A percentile compares a stretch with the other conserved stretches of the same genome.
These are phyloP conservation scores for Phocoena phocoena DNA, from an alignment of 2,113 vertebrate species.

Conservation along the genomic window DNA sequence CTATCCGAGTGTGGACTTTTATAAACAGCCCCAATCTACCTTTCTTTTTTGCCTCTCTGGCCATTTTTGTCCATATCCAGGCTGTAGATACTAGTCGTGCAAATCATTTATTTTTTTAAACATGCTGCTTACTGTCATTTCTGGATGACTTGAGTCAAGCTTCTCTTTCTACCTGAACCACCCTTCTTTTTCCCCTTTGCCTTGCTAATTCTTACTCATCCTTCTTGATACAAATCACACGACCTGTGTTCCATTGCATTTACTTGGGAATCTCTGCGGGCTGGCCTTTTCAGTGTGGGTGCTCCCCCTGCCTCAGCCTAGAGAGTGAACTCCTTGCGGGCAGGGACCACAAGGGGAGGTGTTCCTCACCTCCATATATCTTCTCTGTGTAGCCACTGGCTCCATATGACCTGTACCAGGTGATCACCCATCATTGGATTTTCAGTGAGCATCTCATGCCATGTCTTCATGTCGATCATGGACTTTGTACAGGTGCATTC, in stretches of 20 bases:
- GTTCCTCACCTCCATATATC: fast-evolving
- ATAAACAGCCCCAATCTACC: background rate
- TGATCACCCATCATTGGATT: background rate
- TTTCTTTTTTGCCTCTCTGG: background rate
- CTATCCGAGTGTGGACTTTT: background rate
- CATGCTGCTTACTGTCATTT: background rate
- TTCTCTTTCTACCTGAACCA: background rate
- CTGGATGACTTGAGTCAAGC: background rate
- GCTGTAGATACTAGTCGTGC: background rate
- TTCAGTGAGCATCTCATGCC: background rate
- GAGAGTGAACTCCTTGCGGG: background rate
- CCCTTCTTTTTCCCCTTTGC: background rate
- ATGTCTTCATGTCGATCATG: background rate
- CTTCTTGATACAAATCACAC: background rate
- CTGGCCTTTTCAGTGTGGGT: background rate
- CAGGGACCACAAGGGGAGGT: background rate
- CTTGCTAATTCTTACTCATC: background rate
- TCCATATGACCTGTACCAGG: fast-evolving
- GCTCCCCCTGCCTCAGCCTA: background rate
- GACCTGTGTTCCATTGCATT: background rate
- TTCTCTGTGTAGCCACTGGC: fast-evolving
- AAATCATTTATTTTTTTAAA: background rate
- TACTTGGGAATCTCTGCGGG: background rate
- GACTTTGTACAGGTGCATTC: background rate
- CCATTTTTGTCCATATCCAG: background rate